Evolutionary conservation across 2,113 vertebrate species (phyloP), one percentile per base, ranked within the genome.

Genomic region (Cranoglanis bouderius): DNA sequence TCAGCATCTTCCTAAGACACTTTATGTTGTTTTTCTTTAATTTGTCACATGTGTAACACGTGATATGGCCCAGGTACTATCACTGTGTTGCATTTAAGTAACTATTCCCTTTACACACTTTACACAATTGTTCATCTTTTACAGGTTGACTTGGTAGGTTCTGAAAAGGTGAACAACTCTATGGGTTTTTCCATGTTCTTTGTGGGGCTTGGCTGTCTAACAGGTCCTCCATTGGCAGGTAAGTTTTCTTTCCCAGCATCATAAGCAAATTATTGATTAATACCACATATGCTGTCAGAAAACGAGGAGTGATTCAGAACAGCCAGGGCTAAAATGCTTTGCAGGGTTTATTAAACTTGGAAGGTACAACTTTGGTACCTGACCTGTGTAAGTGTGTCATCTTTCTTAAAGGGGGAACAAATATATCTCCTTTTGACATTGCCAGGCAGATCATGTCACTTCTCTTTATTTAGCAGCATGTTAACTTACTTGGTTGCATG

Each of bases 151-250:
- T 92, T 99, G 0, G 96, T 97, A 80, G 97, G 97, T 0, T 92
- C 95, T 4, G 94, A 95, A 12, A 95, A 94, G 75, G 91, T 97
- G 72, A 97, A 97, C 93, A 97, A 95, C 88, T 97, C 97, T 46
- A 94, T 98, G 95, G 98, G 98, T 1, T 95, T 97, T 91, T 95
- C 97, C 40, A 92, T 95, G 94, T 98, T 99, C 93, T 98, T 99
- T 85, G 96, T 97, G 18, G 98, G 97, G 49, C 90, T 96, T 13
- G 97, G 96, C 70, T 95, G 97, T 89, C 93, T 98, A 75, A 96
- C 95, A 0, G 97, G 98, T 85, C 97, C 98, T 92, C 97, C 97
- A 35, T 87, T 97, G 74, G 98, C 98, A 97, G 97, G 98, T 99
- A 94, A 93, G 94, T 87, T 57, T 55, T n/a, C 49, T 87, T 29